Evolutionary conservation across 2,797 vertebrate genomes (phyloP).

Genomic region (Scomberomorus guttatus): DNA sequence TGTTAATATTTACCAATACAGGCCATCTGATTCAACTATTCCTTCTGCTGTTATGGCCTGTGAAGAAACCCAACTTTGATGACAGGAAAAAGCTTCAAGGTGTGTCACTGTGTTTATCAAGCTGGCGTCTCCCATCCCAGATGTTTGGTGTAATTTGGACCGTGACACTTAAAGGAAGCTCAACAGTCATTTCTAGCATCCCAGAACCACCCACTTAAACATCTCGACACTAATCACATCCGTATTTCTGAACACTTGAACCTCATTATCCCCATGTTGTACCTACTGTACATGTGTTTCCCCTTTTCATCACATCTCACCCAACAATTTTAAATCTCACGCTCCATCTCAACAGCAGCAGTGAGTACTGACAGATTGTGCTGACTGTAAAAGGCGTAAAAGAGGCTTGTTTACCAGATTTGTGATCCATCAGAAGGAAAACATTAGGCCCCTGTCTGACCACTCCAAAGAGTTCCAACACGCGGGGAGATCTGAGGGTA

Average conservation of each 20-base stretch:
- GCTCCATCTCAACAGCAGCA: neutral
- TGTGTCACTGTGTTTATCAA: slow-evolving; percentile 15
- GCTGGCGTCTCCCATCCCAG: slow-evolving; percentile 5
- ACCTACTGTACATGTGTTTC: slow-evolving; percentile 18
- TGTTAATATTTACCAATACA: slow-evolving; percentile 1
- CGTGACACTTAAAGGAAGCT: slow-evolving; percentile 30
- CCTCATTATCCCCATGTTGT: slow-evolving; percentile 10
- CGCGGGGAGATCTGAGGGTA: slow-evolving; percentile 87
- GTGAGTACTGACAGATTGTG: neutral
- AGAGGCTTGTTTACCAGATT: slow-evolving; percentile 87
- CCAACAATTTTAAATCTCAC: slow-evolving; percentile 1
- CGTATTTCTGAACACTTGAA: slow-evolving; percentile 20
- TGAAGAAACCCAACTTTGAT: slow-evolving; percentile 3
- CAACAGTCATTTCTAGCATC: slow-evolving; percentile 47
- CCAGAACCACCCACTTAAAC: slow-evolving; percentile 46
- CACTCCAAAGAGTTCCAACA: slow-evolving; percentile 94
- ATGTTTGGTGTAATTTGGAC: slow-evolving; percentile 25
- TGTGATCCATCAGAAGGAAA: slow-evolving; percentile 94
- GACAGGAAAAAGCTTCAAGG: slow-evolving; percentile 1
- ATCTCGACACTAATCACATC: slow-evolving; percentile 34
- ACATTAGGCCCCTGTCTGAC: slow-evolving; percentile 93
- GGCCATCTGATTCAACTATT: slow-evolving; percentile 1
- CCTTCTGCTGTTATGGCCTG: neutral
- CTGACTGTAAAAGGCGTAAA: neutral
- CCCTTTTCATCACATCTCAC: slow-evolving; percentile 9